Percentiles rank a stretch among this genome's conserved stretches.
These are phyloP conservation scores for Callionymus lyra DNA, from an alignment of 2,113 vertebrate genomes.

Conservation along the genomic window DNA sequence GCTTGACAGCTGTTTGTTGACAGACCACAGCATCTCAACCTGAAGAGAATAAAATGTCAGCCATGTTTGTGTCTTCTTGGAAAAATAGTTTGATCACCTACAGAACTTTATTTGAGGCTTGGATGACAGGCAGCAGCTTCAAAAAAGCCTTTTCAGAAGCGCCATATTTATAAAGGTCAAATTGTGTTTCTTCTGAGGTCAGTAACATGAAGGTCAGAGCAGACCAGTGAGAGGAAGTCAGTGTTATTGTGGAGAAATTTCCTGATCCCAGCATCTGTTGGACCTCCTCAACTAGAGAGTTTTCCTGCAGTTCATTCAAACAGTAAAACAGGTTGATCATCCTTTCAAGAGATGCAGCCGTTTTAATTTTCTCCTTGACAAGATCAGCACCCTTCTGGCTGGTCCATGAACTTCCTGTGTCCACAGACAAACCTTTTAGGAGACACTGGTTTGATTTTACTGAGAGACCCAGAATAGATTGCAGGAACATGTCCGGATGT, in stretches of 20 bases:
- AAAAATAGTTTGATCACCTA: background rate
- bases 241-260: no score
- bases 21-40: no score
- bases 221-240: background rate
- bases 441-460: background rate
- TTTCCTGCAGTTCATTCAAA: background rate
- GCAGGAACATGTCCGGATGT: slow-evolving; percentile 1
- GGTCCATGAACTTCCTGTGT: background rate
- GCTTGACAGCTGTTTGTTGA: no score
- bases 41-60: no score
- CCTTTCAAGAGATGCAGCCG: background rate
- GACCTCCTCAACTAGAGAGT: slow-evolving; percentile 3
- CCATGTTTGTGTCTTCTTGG: no score
- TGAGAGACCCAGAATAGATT: slow-evolving; percentile 1
- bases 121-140: slow-evolving; percentile 4
- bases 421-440: background rate
- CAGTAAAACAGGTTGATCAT: slow-evolving; percentile 5
- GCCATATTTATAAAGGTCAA: slow-evolving; percentile 1
- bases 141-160: background rate
- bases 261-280: background rate
- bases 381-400: background rate
- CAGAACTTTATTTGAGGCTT: slow-evolving; percentile 1
- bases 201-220: slow-evolving; percentile 3
- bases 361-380: background rate
- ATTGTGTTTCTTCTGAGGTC: background rate